A percentile compares a stretch with the other conserved stretches of the same genome.
phyloP scores from a whole-genome alignment of 1,140 invertebrate species.

The Aricia agestis region DNA sequence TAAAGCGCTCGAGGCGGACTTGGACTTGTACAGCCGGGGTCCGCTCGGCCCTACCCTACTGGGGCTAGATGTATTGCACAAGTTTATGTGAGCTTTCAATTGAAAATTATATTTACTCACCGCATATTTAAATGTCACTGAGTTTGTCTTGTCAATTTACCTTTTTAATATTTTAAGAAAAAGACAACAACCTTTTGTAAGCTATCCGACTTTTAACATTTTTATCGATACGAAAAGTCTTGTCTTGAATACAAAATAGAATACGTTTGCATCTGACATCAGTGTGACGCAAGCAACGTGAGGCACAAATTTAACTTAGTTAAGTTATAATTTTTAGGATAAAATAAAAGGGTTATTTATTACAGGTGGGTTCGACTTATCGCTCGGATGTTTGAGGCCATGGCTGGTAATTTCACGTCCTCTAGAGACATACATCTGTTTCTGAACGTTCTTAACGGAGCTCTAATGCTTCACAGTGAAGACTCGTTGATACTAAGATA shows the following conservation, averaged over 20 bases:
- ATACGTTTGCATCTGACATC: no score
- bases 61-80: constrained; percentile 96
- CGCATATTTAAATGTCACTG: no score
- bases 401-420: constrained; percentile 98
- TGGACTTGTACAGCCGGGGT: constrained; percentile 94
- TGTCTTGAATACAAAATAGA: no score
- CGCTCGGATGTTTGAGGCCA: constrained; percentile 97
- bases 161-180: no score
- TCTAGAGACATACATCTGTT: constrained; percentile 98
- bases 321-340: no score
- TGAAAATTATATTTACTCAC: no score
- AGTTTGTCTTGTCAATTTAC: not conserved
- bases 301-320: no score
- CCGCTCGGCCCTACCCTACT: constrained; percentile 94
- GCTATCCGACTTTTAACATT: no score
- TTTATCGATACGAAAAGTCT: no score
- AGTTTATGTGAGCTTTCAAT: constrained; percentile 84
- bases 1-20: constrained; percentile 97
- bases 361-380: constrained; percentile 94
- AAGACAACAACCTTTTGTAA: no score
- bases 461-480: constrained; percentile 97
- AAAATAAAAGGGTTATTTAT: constrained; percentile 12
- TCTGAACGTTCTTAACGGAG: constrained; percentile 97
- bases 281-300: no score
- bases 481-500: constrained; percentile 96